A percentile compares a stretch with the other conserved stretches of the same genome.
These are phyloP conservation scores for Meteorus colon DNA, from an alignment of 2,888 invertebrate species.

Conservation along the genomic window DNA sequence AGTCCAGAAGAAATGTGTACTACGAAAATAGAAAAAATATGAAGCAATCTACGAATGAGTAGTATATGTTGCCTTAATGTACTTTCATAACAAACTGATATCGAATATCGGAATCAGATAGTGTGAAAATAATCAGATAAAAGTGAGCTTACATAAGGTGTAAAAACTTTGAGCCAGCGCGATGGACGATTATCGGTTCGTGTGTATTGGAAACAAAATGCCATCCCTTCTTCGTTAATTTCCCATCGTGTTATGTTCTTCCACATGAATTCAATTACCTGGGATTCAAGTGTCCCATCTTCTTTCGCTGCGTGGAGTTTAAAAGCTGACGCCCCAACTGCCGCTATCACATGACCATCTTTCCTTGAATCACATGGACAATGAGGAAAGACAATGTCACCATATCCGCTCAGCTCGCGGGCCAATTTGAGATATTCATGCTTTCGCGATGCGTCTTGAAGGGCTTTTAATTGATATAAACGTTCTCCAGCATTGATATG, in stretches of 20 bases:
- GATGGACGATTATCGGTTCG: conserved; percentile 85
- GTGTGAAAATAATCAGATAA: not conserved
- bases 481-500: conserved; percentile 92
- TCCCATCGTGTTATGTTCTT: conserved; percentile 88
- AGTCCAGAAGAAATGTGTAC: conserved; percentile 93
- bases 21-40: conserved; percentile 69
- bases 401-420: conserved; percentile 92
- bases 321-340: conserved; percentile 79
- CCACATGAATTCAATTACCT: conserved; percentile 90
- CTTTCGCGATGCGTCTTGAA: conserved; percentile 92
- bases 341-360: conserved; percentile 88
- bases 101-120: no score
- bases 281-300: conserved; percentile 85
- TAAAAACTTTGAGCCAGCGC: conserved; percentile 89
- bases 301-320: conserved; percentile 90
- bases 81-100: not conserved
- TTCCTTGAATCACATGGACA: conserved; percentile 93
- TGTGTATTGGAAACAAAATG: conserved; percentile 91
- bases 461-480: conserved; percentile 95
- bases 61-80: not conserved
- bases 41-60: conserved; percentile 1
- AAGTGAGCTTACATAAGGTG: conserved; percentile 85
- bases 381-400: conserved; percentile 95
- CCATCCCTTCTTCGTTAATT: conserved; percentile 93
- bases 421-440: conserved; percentile 90